A percentile compares a stretch with the other conserved stretches of the same genome.
Evolutionary conservation across 2,113 vertebrate species (phyloP).

Genomic region (Donacobius atricapilla): DNA sequence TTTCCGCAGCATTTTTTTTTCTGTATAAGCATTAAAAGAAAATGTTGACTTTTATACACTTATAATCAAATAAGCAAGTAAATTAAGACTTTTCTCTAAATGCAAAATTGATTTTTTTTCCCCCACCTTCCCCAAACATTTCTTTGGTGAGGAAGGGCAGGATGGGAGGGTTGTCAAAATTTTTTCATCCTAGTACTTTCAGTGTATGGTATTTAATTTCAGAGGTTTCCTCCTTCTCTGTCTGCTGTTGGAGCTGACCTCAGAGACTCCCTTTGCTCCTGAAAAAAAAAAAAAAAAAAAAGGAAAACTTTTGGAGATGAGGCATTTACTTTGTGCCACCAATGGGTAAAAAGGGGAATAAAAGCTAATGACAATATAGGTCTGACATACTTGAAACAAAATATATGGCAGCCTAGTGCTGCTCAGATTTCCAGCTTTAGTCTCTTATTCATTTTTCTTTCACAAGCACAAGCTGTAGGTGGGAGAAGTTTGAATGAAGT

Average conservation of each 20-base stretch:
- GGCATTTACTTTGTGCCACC: not conserved
- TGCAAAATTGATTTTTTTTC: not conserved
- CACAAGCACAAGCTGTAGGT: not conserved
- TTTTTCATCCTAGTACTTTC: not conserved
- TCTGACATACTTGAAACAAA: not conserved
- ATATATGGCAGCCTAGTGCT: not conserved
- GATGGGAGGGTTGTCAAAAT: not conserved
- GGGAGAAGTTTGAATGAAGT: not conserved
- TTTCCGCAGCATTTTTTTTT: not conserved
- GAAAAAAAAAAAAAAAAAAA: not conserved
- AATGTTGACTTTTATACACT: not conserved
- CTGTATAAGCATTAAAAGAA: not conserved
- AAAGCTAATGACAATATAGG: not conserved
- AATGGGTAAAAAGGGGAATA: not conserved
- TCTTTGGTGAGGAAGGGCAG: not conserved
- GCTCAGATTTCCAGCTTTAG: not conserved
- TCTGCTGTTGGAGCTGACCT: not conserved
- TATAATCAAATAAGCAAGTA: not conserved
- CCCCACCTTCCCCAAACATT: accelerated
- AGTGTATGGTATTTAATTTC: not conserved
- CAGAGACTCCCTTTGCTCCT: not conserved
- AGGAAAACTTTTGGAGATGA: not conserved
- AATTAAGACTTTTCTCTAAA: not conserved
- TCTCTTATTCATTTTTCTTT: not conserved
- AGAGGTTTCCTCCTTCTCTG: not conserved